Evolutionary conservation across 2,888 invertebrate species (phyloP), one percentile per base, ranked within the genome.

Genomic region (Drosophila merina): DNA sequence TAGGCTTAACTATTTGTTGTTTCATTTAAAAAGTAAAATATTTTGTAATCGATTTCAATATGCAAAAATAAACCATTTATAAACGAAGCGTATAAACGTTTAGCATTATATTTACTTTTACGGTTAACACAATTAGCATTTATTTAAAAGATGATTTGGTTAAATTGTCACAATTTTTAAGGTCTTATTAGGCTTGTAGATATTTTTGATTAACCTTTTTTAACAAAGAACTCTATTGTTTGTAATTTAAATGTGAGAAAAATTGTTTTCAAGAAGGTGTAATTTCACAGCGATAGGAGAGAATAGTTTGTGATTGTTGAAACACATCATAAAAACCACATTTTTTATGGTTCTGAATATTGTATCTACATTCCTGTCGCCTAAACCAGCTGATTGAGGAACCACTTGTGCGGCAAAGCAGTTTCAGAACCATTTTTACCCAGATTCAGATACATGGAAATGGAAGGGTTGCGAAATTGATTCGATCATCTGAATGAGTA

Each of bases 351-450:
- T 20, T 30, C 9, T n/a, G 8, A 20, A 25, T 30, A 48, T 25
- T 20, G 47, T 20, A n/a, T 28, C 20, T 45, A 30, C 54, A 30
- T 30, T 31, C 31, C 28, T 57, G 30, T 62, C 63, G 48, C 25
- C 25, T 40, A 25, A 14, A 48, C 47, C 31, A 40, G 25, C 63
- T 40, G 14, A 50, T 20, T 38, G 28, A 50, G 28, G 63, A 60
- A 40, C 62, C 62, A 60, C 60, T 60, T 60, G 63, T 60, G 62
- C 38, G 14, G 9, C 36, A 31, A 48, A 14, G 38, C 45, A 31
- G 14, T 60, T 60, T 31, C 47, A 25, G 31, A 62, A 62, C 47
- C 20, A 62, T 62, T 55, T 47, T 47, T n/a, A 49, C 31, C 9
- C 12, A 12, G 30, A 25, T 48, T 30, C 4, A 50, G 50, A 50